Evolutionary conservation across 2,113 vertebrate genomes (phyloP), one percentile per base, ranked within the genome.

Genomic region (Nothocercus julius): DNA sequence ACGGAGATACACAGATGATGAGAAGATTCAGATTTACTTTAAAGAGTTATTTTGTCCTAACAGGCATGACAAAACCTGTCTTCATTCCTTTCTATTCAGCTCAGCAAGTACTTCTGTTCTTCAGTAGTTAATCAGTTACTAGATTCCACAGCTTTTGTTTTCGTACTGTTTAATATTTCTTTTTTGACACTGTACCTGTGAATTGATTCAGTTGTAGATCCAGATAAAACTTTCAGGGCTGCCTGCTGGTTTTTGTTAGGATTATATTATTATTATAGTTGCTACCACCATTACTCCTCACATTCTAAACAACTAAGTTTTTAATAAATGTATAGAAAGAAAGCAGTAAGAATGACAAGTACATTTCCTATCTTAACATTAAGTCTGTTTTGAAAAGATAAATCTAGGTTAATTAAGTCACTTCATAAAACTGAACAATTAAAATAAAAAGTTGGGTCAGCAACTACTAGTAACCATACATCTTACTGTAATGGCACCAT

Each of bases 61-160:
- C 64, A 98, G 97, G 96, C 98, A 98, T 98, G 98, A 98, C 97
- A 97, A 98, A 98, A 98, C 98, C 97, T 98, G 98, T 97, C 98
- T 98, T 98, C 98, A 98, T 98, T 98, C 98, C 98, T 98, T 98
- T 98, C 98, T 97, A 36, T 98, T 98, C 97, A 97, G 88, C 97
- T 98, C 97, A 98, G 96, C 95, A 88, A 95, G 95, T 97, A 95
- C 94, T 96, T 97, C 93, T 96, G 95, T 96, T 88, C 89, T 97
- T 90, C 64, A 87, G 92, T 96, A 97, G 98, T 98, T 98, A 98
- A 98, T 98, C 97, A 98, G 97, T 98, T 97, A 98, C 98, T 90
- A 98, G 94, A 96, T 97, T 97, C 96, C 97, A 91, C 92, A 97
- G 95, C 92, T 95, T 98, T 98, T 98, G 96, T 97, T 98, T 97